Base-by-base conservation (phyloP, 2,797 vertebrate genomes). In the Pristis pectinata region DNA sequence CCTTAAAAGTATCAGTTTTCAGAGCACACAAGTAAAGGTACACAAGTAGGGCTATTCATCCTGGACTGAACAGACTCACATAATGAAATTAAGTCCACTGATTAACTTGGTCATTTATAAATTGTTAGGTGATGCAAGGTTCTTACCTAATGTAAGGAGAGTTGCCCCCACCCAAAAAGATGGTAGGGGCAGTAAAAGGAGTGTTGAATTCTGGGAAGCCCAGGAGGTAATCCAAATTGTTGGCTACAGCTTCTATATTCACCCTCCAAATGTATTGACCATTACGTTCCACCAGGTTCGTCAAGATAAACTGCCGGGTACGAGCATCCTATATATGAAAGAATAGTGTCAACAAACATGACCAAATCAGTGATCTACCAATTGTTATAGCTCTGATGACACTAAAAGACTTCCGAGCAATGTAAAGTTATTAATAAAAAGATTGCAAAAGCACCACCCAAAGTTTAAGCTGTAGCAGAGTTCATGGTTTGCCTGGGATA, bases 121-220 rank as follows among this genome's bases (percentile, higher is more conserved):
- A 64, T 56, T 34, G 49, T 91, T 61, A 72, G n/a, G 67, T 27
- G 30, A 53, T 61, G 9, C 0, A 94, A 41, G 22, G 1, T 56
- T 87, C 95, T 95, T 97, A 99, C 99, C 97, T 98, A 95, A 99
- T 98, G 19, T 98, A 99, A 24, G 97, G 96, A 0, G 99, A 99
- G 61, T 97, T 97, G n/a, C 97, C 98, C 89, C 99, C 99, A 37
- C 97, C 98, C 94, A 99, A 95, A 95, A 99, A 99, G 95, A 99
- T 97, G 0, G 98, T 96, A 2, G 98, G 98, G 24, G 98, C 98
- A 0, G 97, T 95, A 87, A 98, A 99, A 0, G 96, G 94, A 0
- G 95, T 96, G 94, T 97, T 95, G 95, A 97, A 98, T 9, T 79
- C 59, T 0, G 99, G 99, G 95, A 99, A 99, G 95, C 96, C 97